Conservation (phyloP, 2,888 invertebrate species). For the Elysia crispata region DNA sequence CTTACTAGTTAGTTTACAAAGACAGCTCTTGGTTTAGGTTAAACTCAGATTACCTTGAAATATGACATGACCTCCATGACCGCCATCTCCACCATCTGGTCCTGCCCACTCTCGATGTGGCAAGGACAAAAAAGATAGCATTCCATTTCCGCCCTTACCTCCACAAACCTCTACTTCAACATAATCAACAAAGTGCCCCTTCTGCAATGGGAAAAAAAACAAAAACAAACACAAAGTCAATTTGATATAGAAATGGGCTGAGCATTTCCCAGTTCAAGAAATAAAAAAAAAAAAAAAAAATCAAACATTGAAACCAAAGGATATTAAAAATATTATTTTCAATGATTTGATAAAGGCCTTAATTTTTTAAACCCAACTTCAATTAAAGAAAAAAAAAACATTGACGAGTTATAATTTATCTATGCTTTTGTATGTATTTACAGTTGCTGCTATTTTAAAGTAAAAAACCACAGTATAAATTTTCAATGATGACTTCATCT, state of each 20-base stretch:
- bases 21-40: no score
- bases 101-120: constrained; percentile 89
- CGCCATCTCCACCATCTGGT: constrained; percentile 97
- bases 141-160: constrained; percentile 96
- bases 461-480: no score
- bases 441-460: no score
- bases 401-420: no score
- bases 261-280: neutral
- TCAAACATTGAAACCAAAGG: no score
- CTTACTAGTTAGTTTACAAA: no score
- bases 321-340: no score
- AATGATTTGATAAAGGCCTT: no score
- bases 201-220: constrained; percentile 51
- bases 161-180: constrained; percentile 84
- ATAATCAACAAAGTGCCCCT: constrained; percentile 84
- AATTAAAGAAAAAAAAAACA: no score
- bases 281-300: neutral
- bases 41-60: constrained; percentile 81
- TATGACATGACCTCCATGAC: constrained; percentile 95
- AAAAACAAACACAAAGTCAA: constrained; percentile 13
- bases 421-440: no score
- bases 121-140: constrained; percentile 89
- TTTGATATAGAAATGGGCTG: neutral
- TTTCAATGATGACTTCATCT: no score
- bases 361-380: no score